Conservation (phyloP, 2,113 vertebrate species). For the Calcarius ornatus region DNA sequence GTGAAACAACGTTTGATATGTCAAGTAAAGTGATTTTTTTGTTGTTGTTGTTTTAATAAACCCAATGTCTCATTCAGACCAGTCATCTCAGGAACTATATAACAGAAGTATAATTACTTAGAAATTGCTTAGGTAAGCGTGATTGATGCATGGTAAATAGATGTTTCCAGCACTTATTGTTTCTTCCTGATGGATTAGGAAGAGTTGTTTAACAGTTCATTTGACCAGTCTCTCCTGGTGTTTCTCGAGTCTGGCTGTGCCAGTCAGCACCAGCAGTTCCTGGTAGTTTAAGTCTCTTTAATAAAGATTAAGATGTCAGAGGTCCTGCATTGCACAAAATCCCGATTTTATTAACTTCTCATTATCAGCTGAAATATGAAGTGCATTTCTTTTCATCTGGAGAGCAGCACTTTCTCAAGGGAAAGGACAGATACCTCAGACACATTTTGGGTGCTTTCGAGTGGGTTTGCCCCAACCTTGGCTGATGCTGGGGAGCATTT, state of each 20-base stretch:
- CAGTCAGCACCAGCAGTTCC: slow-evolving; percentile 80
- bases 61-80: background rate
- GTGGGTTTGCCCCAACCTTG: background rate
- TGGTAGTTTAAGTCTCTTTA: slow-evolving; percentile 92
- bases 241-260: slow-evolving; percentile 76
- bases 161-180: slow-evolving; percentile 79
- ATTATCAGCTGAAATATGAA: slow-evolving; percentile 75
- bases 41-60: background rate
- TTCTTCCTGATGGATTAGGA: slow-evolving; percentile 83
- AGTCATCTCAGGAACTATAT: slow-evolving; percentile 14
- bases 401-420: slow-evolving; percentile 14
- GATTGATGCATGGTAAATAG: slow-evolving; percentile 83
- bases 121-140: slow-evolving; percentile 80
- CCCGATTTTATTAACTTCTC: slow-evolving; percentile 89
- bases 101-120: slow-evolving; percentile 77
- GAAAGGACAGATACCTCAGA: background rate
- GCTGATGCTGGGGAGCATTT: background rate
- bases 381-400: slow-evolving; percentile 58
- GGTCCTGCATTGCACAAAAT: slow-evolving; percentile 82
- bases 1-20: background rate
- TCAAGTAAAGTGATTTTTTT: background rate
- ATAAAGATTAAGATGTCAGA: slow-evolving; percentile 99
- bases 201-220: slow-evolving; percentile 87
- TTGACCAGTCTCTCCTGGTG: slow-evolving; percentile 76
- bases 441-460: background rate